Evolutionary conservation across 2,797 vertebrate genomes (phyloP).

Genomic region (Epinephelus coioides): DNA sequence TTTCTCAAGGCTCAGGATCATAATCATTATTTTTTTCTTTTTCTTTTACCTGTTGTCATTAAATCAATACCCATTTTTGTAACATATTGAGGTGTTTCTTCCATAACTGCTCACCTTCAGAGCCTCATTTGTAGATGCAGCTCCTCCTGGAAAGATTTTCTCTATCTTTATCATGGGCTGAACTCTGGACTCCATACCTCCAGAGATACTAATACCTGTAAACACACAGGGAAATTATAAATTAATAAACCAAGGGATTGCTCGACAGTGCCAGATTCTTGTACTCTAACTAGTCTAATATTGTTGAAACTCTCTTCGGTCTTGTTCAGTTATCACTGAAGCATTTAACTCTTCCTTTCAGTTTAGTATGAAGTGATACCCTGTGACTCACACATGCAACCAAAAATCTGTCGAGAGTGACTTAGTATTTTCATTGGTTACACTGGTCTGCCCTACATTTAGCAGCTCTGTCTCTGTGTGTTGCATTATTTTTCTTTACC

Average conservation of each 20-base stretch:
- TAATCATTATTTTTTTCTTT: not conserved
- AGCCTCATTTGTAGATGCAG: constrained; percentile 91
- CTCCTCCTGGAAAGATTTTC: constrained; percentile 96
- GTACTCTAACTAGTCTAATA: not conserved
- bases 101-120: constrained; percentile 87
- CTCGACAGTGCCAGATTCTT: not conserved
- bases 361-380: constrained; percentile 32
- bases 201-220: constrained; percentile 96
- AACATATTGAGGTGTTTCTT: not conserved
- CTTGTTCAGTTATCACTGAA: not conserved
- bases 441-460: too few species aligned
- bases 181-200: constrained; percentile 93
- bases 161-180: constrained; percentile 98
- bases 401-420: too few species aligned
- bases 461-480: too few species aligned
- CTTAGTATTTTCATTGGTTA: too few species aligned
- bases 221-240: constrained; percentile 29
- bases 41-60: not conserved
- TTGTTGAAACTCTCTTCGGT: constrained; percentile 6
- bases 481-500: too few species aligned
- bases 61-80: not conserved
- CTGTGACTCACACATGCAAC: too few species aligned
- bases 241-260: constrained; percentile 1
- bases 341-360: constrained; percentile 32
- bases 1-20: not conserved